Evolutionary conservation across 2,888 invertebrate genomes (phyloP), one percentile per base, ranked within the genome.

Genomic region (Lumbricus terrestris): DNA sequence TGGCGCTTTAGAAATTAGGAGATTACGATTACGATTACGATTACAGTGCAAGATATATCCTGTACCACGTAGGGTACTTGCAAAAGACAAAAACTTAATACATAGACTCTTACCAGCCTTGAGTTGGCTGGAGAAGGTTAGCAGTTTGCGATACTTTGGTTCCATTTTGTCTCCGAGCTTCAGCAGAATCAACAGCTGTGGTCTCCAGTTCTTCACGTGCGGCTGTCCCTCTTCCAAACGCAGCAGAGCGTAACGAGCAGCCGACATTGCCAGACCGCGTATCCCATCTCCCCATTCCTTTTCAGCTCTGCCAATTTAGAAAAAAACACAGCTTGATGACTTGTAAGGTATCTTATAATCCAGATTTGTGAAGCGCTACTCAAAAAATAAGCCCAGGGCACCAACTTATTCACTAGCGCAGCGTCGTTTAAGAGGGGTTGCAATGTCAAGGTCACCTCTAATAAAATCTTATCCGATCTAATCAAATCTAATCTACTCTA

Each of bases 271-370:
- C 93, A 99, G 96, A 96, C 99, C 99, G 90, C 99, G 96, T 91
- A 99, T 98, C 90, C 99, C 99, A 95, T 99, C 99, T 91, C 99
- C 99, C 99, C 99, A 99, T 96, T 99, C 99, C 95, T 99, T 99
- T 95, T 99, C 99, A 91, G 99, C 99, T 91, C 99, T 98, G 85
- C 69, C 29, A 69, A 69, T 69, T 6, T 23, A 29, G 1, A 8
- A 0, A 16, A n/a, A n/a, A n/a, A 69, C 69, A 69, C 69, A 54
- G 23, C 54, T 29, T 23, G 4, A 13, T 2, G 18, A 42, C n/a
- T n/a, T 16, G 18, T 42, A 42, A 15, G 40, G 15, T 5, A 40
- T 40, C 40, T 40, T 40, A 13, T 16, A 40, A 13, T 40, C 40
- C 5, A 40, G 15, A 13, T 40, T 1, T 40, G 15, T 40, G 16